Base-by-base conservation (phyloP, 1,140 invertebrate genomes). In the Tetragonula clypearis region DNA sequence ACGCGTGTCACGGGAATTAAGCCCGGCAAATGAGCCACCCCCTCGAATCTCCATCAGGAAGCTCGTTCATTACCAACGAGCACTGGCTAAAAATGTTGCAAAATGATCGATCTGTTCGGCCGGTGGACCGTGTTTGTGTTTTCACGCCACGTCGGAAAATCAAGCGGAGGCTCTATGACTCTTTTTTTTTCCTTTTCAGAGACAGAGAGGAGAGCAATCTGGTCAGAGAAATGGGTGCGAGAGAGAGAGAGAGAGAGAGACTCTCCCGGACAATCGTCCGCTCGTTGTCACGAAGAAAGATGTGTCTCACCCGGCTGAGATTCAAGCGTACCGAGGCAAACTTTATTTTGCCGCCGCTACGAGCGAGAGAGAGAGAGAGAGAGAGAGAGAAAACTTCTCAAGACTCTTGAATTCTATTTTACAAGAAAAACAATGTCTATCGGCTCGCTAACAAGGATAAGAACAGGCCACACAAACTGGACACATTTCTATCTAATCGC, bases 1-100 rank as follows among this genome's bases (percentile, higher is more conserved):
- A 86, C 78, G 69, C 78, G 78, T 79, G 82, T 84, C 82, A 84
- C 75, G 76, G 82, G 82, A 84, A 84, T 84, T 84, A 84, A 79
- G 19, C 75, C 65, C 35, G 49, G 56, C 56, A 84, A 62, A 62
- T 62, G 12, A 62, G 60, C 60, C 60, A 62, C 60, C n/a, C 19
- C 17, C 35, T 35, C 35, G 3, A 35, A 4, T 8, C 11, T 49
- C 41, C 53, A 21, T 30, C 66, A 30, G 66, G 17, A 68, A 68
- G 17, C 53, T n/a, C 15, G 65, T 8, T 3, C 12, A 23, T 9
- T 23, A 2, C 30, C 53, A 21, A 11, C 62, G 12, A 17, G 8
- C 41, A 6, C 30, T 49, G 41, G 1, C 15, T 35, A 60, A 72
- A 56, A 80, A 49, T 15, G 75, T 62, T 49, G 35, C 12, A 15